Base-by-base conservation (phyloP, 2,113 vertebrate species). In the Gallinago jamesoni region DNA sequence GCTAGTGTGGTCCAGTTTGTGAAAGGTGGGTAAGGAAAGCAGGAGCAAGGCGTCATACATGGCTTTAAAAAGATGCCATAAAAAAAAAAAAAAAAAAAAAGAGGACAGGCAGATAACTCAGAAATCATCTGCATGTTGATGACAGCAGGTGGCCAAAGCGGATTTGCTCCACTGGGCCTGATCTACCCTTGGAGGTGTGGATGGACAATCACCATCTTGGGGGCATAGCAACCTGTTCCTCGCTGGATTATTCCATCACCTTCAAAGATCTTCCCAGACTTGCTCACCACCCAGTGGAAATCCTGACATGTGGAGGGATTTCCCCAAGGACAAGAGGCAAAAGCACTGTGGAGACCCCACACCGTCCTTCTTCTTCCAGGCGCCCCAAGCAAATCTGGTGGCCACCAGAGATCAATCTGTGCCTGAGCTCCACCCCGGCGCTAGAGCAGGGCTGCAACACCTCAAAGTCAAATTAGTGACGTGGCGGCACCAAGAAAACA, bases 401-500 rank as follows among this genome's bases (percentile, higher is more conserved):
- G 53, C 18, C 1, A 1, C 28, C 0, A 0, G 47, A 69, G 30
- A 64, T 20, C 33, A 48, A n/a, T 41, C 16, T 39, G 45, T 17
- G 52, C 14, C 73, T 27, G 10, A 67, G 63, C 18, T 69, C 24
- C n/a, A 86, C 3, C 4, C 37, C 18, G 24, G 55, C 2, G 0
- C 19, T 64, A 48, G 79, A 85, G 30, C 59, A 70, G 50, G 41
- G 59, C 47, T 47, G 5, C 47, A 69, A 69, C 47, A 80, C 68
- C 56, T 73, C 64, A 70, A 33, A 88, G 28, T 17, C 50, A 77
- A 70, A 59, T 10, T 31, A 62, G 69, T 28, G 63, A 74, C 0
- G 0, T 43, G 20, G 22, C 0, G 0, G 55, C 22, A 56, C 24
- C 0, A 1, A 73, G 41, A 88, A 84, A 67, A 14, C 0, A 0